Evolutionary conservation across 2,113 vertebrate genomes (phyloP).

Genomic region (Notarius quadriscutis): DNA sequence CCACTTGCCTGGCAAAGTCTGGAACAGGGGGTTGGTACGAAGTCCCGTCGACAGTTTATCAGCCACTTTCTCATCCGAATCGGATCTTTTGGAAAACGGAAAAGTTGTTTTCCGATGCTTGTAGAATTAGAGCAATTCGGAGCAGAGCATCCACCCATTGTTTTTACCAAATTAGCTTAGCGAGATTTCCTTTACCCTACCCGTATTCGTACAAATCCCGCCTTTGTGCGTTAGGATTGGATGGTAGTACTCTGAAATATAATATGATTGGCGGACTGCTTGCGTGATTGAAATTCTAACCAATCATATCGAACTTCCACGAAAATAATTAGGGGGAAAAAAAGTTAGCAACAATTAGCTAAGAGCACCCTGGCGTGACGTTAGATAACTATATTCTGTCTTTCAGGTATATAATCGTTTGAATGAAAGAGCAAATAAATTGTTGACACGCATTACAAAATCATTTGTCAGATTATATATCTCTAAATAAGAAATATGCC

Average conservation of each 20-base stretch:
- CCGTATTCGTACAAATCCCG: slow-evolving; percentile 11
- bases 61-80: slow-evolving; percentile 76
- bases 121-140: slow-evolving; percentile 79
- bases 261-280: background rate
- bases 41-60: slow-evolving; percentile 75
- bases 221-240: background rate
- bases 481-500: slow-evolving; percentile 22
- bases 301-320: background rate
- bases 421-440: background rate
- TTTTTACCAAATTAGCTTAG: slow-evolving; percentile 37
- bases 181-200: slow-evolving; percentile 8
- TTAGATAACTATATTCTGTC: slow-evolving; percentile 20
- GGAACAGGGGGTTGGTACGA: slow-evolving; percentile 77
- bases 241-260: background rate
- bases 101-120: slow-evolving; percentile 77
- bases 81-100: slow-evolving; percentile 77
- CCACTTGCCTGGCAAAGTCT: slow-evolving; percentile 74
- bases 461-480: background rate
- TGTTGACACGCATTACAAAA: background rate
- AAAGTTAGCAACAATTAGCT: background rate
- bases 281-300: background rate
- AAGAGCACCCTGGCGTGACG: slow-evolving; percentile 25
- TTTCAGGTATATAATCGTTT: slow-evolving; percentile 7
- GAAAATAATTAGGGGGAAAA: background rate
- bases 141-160: slow-evolving; percentile 79